Evolutionary conservation across 2,113 vertebrate species (phyloP).

Genomic region (Coptodon rendalli): DNA sequence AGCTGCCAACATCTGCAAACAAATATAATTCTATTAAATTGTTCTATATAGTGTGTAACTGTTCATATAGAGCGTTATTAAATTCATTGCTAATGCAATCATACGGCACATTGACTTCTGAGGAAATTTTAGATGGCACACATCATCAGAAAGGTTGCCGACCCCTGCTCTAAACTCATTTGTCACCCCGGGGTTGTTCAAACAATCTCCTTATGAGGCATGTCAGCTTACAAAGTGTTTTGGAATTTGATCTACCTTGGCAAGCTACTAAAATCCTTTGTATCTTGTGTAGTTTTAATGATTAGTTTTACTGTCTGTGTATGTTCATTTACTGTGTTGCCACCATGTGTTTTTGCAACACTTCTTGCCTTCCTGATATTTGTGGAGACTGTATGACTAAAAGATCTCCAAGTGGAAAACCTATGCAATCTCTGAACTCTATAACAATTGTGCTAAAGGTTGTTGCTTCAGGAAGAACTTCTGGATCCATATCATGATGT

Average conservation of each 20-base stretch:
- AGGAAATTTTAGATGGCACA: not conserved
- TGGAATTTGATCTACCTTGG: not conserved
- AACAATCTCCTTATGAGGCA: not conserved
- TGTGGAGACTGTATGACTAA: not conserved
- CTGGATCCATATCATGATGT: not conserved
- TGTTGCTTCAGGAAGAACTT: not conserved
- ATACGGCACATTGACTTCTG: fast-evolving
- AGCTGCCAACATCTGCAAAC: no score
- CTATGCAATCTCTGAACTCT: not conserved
- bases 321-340: not conserved
- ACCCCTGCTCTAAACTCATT: not conserved
- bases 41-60: no score
- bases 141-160: not conserved
- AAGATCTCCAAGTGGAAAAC: not conserved
- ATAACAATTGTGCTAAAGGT: not conserved
- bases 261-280: not conserved
- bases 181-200: not conserved
- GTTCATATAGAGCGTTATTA: no score
- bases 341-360: not conserved
- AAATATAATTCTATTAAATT: no score
- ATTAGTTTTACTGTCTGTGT: not conserved
- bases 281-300: not conserved
- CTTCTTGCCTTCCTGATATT: not conserved
- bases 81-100: no score
- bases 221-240: not conserved